Evolutionary conservation across 2,888 invertebrate species (phyloP).

Genomic region (Drosophila prolongata): DNA sequence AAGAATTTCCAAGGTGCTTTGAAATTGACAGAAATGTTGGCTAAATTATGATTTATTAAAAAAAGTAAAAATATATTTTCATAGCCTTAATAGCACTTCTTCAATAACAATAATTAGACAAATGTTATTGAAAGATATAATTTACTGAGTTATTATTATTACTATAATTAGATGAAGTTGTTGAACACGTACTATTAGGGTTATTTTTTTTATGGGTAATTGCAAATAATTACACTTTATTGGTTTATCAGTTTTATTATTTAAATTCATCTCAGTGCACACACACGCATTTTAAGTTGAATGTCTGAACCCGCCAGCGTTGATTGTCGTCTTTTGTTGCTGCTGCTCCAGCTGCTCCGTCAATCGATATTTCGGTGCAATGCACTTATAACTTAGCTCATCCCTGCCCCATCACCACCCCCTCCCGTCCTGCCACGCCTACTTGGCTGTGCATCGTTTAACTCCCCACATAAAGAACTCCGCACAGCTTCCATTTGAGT

Average conservation of each 20-base stretch:
- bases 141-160: too few species aligned
- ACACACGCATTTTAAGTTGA: slow-evolving; percentile 47
- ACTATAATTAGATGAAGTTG: too few species aligned
- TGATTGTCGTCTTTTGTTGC: slow-evolving; percentile 59
- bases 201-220: not conserved
- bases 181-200: too few species aligned
- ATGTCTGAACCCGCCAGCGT: slow-evolving; percentile 45
- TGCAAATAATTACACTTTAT: not conserved
- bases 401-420: slow-evolving; percentile 1
- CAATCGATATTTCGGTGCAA: slow-evolving; percentile 80
- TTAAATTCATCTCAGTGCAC: slow-evolving; percentile 30
- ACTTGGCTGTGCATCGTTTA: slow-evolving; percentile 18
- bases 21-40: not conserved
- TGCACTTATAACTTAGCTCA: slow-evolving; percentile 69
- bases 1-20: not conserved
- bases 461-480: slow-evolving; percentile 2
- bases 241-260: not conserved
- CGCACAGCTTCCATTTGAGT: slow-evolving; percentile 20
- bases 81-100: too few species aligned
- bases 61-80: too few species aligned
- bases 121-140: too few species aligned
- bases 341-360: slow-evolving; percentile 49
- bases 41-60: not conserved
- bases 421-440: not conserved
- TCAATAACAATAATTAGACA: too few species aligned